phyloP scores from a whole-genome alignment of 2,888 invertebrate genomes.

The Anorthoa munda region DNA sequence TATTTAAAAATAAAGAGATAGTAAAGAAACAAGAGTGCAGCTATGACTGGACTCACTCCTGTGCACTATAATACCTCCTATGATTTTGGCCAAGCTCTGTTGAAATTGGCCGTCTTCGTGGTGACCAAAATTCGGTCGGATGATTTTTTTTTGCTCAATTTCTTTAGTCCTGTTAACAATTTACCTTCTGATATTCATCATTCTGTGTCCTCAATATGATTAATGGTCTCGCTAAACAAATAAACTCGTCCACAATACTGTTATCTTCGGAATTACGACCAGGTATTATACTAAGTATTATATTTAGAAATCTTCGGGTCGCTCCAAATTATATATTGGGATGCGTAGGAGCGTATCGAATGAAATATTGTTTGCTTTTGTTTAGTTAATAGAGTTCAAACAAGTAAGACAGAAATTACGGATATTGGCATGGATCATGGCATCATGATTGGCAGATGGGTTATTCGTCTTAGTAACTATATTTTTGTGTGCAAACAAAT shows the following conservation, averaged over 20 bases:
- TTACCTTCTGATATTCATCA: conserved; percentile 20
- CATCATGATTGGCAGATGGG: background rate
- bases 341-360: conserved; percentile 51
- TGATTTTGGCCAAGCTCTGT: too few relatives aligned
- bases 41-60: too few relatives aligned
- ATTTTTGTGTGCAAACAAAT: background rate
- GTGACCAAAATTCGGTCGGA: too few relatives aligned
- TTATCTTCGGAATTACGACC: conserved; percentile 53
- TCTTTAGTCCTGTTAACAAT: background rate
- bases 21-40: too few relatives aligned
- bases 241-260: conserved; percentile 56
- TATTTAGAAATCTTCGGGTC: conserved; percentile 54
- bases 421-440: conserved; percentile 1
- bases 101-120: too few relatives aligned
- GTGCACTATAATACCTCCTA: too few relatives aligned
- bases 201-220: conserved; percentile 41
- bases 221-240: conserved; percentile 63
- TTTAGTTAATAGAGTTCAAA: conserved; percentile 28
- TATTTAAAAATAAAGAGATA: too few relatives aligned
- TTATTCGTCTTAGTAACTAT: background rate
- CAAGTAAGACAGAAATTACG: background rate
- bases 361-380: conserved; percentile 42
- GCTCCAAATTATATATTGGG: conserved; percentile 54
- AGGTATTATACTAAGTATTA: conserved; percentile 59
- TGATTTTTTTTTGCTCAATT: too few relatives aligned